Evolutionary conservation across 2,888 invertebrate species (phyloP).

Genomic region (Oscheius onirici): DNA sequence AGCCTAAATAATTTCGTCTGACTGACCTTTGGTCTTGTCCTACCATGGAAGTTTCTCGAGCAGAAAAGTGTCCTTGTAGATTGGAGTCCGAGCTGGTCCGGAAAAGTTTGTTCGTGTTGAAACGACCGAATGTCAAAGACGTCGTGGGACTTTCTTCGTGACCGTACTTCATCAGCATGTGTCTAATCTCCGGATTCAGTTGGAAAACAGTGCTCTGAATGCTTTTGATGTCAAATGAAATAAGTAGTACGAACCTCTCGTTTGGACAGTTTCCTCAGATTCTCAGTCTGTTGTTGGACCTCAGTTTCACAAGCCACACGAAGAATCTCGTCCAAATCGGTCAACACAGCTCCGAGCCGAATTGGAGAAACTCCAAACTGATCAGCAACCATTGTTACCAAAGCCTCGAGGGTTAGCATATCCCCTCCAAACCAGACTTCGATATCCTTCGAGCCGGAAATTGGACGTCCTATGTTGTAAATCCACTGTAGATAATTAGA

Average conservation of each 20-base stretch:
- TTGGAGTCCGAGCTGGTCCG: constrained; percentile 18
- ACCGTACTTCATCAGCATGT: constrained; percentile 12
- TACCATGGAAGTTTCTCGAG: constrained; percentile 22
- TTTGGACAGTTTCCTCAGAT: constrained; percentile 20
- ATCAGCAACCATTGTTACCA: constrained; percentile 54
- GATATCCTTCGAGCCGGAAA: constrained; percentile 51
- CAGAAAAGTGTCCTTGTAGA: neutral
- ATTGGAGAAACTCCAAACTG: constrained; percentile 55
- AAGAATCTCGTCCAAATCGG: constrained; percentile 55
- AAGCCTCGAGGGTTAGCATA: constrained; percentile 56
- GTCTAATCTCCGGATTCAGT: constrained; percentile 16
- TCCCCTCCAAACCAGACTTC: constrained; percentile 64
- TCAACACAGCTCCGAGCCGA: constrained; percentile 48
- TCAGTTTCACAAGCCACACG: constrained; percentile 43
- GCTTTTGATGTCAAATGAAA: neutral
- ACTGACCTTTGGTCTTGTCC: neutral
- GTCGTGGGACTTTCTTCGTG: constrained; percentile 19
- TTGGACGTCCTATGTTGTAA: constrained; percentile 49
- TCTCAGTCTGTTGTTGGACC: constrained; percentile 18
- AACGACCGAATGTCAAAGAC: constrained; percentile 2
- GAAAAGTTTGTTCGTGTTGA: neutral
- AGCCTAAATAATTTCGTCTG: constrained; percentile 37
- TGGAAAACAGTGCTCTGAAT: constrained; percentile 20
- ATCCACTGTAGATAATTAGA: constrained; percentile 54
- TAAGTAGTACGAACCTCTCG: constrained; percentile 8